Evolutionary conservation across 2,888 invertebrate genomes (phyloP).

Genomic region (Xylocampa areola): DNA sequence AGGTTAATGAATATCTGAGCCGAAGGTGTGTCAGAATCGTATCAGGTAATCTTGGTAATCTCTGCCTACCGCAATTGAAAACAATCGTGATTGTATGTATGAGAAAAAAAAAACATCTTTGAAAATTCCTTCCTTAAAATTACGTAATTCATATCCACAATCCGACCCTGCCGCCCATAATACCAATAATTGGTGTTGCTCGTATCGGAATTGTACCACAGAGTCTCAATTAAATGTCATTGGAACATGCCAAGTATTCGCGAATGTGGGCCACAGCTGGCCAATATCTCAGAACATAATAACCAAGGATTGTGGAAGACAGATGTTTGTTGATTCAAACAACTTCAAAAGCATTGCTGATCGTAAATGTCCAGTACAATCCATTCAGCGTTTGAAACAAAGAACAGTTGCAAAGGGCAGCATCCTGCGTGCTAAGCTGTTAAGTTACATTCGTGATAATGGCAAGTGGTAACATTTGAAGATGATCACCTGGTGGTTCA

Average conservation of each 20-base stretch:
- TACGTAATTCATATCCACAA: not conserved
- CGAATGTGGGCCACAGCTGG: slow-evolving; percentile 52
- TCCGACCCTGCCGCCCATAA: slow-evolving; percentile 54
- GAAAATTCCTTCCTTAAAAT: not conserved
- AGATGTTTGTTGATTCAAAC: slow-evolving; percentile 22
- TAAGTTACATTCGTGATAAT: no score
- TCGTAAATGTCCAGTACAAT: no score
- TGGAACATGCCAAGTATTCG: slow-evolving; percentile 53
- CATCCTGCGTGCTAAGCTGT: no score
- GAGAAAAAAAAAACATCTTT: not conserved
- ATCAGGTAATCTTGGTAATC: no score
- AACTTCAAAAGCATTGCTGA: slow-evolving; percentile 37
- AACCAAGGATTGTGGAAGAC: slow-evolving; percentile 26
- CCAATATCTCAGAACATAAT: slow-evolving; percentile 33
- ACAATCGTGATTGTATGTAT: no score
- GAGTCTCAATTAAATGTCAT: slow-evolving; percentile 68
- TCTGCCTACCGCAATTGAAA: no score
- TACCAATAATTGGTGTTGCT: slow-evolving; percentile 60
- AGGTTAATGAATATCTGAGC: no score
- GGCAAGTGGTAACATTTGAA: no score
- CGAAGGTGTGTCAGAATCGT: no score
- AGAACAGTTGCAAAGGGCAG: no score
- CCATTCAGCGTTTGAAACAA: not conserved
- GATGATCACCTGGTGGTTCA: no score
- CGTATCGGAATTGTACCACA: slow-evolving; percentile 37